A percentile compares a stretch with the other conserved stretches of the same genome.
Evolutionary conservation across 2,797 vertebrate genomes (phyloP).

Genomic region (Ptychadena robeensis): DNA sequence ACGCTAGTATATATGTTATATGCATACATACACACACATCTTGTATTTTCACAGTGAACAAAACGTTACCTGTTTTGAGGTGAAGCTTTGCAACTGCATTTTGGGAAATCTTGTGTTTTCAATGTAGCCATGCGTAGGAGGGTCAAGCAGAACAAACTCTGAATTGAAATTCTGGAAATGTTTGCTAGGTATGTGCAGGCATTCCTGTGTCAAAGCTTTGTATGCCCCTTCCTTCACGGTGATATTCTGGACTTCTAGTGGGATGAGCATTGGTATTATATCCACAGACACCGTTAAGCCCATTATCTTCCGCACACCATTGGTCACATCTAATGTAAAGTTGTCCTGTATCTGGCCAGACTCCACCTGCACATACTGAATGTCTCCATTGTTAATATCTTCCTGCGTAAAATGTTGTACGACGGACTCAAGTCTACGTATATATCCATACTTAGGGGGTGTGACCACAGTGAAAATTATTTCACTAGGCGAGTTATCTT

Average conservation of each 20-base stretch:
- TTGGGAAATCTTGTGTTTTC: conserved; percentile 81
- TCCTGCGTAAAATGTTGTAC: conserved; percentile 80
- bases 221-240: conserved; percentile 84
- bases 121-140: conserved; percentile 81
- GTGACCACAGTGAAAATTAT: conserved; percentile 79
- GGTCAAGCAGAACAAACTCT: conserved; percentile 81
- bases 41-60: background rate
- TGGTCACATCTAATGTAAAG: conserved; percentile 81
- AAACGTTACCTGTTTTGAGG: conserved; percentile 83
- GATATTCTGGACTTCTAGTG: conserved; percentile 82
- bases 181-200: conserved; percentile 79
- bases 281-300: conserved; percentile 79
- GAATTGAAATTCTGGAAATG: conserved; percentile 84
- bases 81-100: conserved; percentile 80
- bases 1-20: too few relatives aligned
- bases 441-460: conserved; percentile 79
- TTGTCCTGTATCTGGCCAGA: conserved; percentile 75
- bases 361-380: conserved; percentile 84
- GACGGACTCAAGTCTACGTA: conserved; percentile 76
- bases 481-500: conserved; percentile 84
- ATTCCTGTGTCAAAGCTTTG: conserved; percentile 78
- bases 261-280: conserved; percentile 84
- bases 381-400: conserved; percentile 80
- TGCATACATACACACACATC: too few relatives aligned
- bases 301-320: conserved; percentile 77